A percentile compares a stretch with the other conserved stretches of the same genome.
phyloP scores from a whole-genome alignment of 2,888 invertebrate genomes.

The Pachymerium ferrugineum region DNA sequence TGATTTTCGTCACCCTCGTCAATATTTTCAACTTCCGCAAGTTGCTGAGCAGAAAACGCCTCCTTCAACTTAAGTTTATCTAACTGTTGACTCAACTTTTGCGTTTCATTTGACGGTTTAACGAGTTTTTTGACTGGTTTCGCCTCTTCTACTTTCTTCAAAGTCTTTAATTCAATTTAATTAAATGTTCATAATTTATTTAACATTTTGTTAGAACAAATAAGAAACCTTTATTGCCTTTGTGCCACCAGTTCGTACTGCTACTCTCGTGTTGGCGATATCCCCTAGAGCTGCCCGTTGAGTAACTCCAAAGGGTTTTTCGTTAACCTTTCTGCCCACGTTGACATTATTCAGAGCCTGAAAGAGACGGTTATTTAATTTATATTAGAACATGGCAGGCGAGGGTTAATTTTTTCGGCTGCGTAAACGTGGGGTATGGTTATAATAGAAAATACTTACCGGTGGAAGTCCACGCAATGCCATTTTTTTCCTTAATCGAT shows the following conservation, averaged over 20 bases:
- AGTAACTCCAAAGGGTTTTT: background rate
- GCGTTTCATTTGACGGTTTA: background rate
- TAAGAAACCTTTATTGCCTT: background rate
- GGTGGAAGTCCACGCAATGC: background rate
- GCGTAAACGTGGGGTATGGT: background rate
- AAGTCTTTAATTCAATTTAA: background rate
- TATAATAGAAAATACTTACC: background rate
- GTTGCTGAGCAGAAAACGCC: constrained; percentile 14
- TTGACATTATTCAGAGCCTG: background rate
- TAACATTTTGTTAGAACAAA: no score
- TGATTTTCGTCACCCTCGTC: constrained; percentile 67
- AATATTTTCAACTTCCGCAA: constrained; percentile 55
- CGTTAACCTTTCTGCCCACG: background rate
- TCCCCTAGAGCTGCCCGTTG: constrained; percentile 37
- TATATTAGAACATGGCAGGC: no score
- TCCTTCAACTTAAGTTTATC: background rate
- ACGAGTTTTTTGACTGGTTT: background rate
- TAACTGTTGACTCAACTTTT: background rate
- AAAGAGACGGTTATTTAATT: no score
- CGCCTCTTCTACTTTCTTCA: background rate
- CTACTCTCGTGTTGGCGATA: constrained; percentile 37
- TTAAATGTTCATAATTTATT: background rate
- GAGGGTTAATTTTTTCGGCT: no score
- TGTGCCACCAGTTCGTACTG: background rate
- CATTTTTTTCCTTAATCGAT: background rate